A percentile compares a stretch with the other conserved stretches of the same genome.
Conservation (phyloP, 2,888 invertebrate genomes). For the Phanerotoma sp. region DNA sequence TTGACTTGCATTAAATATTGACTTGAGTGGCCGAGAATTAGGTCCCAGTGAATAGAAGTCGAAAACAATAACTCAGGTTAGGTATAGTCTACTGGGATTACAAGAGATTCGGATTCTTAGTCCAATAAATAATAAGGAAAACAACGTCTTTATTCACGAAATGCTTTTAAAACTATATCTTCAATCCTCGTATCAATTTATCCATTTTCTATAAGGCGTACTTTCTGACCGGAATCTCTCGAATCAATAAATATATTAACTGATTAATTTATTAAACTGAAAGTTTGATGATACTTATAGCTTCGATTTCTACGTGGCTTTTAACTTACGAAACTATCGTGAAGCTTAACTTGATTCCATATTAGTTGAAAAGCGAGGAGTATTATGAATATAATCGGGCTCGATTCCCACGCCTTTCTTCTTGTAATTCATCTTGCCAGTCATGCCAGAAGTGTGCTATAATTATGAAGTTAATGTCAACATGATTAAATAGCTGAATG, state of each 20-base stretch:
- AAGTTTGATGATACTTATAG: not conserved
- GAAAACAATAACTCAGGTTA: slow-evolving; percentile 12
- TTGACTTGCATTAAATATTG: slow-evolving; percentile 48
- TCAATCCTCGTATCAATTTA: slow-evolving; percentile 13
- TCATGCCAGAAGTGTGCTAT: slow-evolving; percentile 50
- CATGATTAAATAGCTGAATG: slow-evolving; percentile 48
- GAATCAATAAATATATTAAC: slow-evolving; percentile 9
- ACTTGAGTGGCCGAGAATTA: slow-evolving; percentile 37
- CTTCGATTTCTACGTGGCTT: slow-evolving; percentile 11
- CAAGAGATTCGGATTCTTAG: slow-evolving; percentile 30
- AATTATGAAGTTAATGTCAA: slow-evolving; percentile 54
- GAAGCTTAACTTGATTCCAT: not conserved
- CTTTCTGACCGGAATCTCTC: not conserved
- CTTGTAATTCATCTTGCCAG: slow-evolving; percentile 49
- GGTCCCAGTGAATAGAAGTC: slow-evolving; percentile 4
- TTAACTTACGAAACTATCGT: not conserved
- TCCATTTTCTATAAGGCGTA: slow-evolving; percentile 10
- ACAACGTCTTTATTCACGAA: slow-evolving; percentile 27
- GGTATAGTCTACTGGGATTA: slow-evolving; percentile 1
- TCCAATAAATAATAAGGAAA: slow-evolving; percentile 28
- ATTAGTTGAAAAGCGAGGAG: slow-evolving; percentile 15
- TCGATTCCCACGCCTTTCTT: slow-evolving; percentile 47
- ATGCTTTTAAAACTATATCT: slow-evolving; percentile 14
- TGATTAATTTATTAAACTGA: slow-evolving; percentile 1
- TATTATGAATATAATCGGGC: slow-evolving; percentile 49